Evolutionary conservation across 2,888 invertebrate species (phyloP), one percentile per base, ranked within the genome.

Genomic region (Elysia crispata): DNA sequence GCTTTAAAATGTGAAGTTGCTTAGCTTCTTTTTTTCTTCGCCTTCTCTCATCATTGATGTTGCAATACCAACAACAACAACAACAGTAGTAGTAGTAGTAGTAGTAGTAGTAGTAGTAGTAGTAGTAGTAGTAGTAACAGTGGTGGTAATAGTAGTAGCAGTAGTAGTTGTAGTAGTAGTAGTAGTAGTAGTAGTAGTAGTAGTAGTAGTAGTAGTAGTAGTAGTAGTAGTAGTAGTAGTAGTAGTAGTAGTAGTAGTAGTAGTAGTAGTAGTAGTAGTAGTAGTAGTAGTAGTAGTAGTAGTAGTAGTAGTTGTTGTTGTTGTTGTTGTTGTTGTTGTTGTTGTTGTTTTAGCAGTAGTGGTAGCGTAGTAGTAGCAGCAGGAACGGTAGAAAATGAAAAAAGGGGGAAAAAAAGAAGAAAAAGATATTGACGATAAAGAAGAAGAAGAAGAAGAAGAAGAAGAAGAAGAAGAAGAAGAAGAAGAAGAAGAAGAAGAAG

Each of bases 91-190:
- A 23, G 60, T 50, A 25, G 74, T 28, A 66, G 57, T 50, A 28
- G 18, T n/a, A n/a, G 23, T 8, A 31, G 31, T n/a, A 50, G 64
- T 72, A 64, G 77, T 76, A 25, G 76, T 67, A 33, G 33, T 54
- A 25, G 66, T n/a, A 67, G 49, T 77, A 41, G 77, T 50, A 25
- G 31, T 20, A 66, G 64, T 54, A 67, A n/a, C n/a, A n/a, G n/a
- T n/a, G n/a, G n/a, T n/a, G n/a, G 57, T 67, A 77, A 69, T 54
- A 54, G 41, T 77, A 66, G 60, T 41, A 25, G 49, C 23, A 25
- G n/a, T n/a, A 54, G 13, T 15, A 54, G 13, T 54, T 54, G 13
- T 54, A 15, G 18, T 15, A 54, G 15, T 18, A 13, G 13, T 13
- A 15, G 54, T 54, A 54, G 15, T 54, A 54, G 54, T 54, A 54